These are phyloP conservation scores for Ciconia stormi DNA, from an alignment of 2,113 vertebrate species.

Conservation along the genomic window DNA sequence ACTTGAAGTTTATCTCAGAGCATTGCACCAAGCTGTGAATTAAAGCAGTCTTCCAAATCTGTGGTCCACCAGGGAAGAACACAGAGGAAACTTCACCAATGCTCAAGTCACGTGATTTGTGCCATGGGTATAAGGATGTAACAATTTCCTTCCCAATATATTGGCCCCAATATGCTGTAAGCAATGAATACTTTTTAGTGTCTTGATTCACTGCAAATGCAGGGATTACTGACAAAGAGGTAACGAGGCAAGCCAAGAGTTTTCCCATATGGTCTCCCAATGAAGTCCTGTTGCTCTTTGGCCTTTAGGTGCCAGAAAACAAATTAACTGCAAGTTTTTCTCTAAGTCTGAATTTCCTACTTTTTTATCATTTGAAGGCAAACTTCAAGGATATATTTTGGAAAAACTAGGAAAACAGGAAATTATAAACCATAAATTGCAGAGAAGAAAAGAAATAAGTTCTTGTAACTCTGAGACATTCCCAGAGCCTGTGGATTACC, in stretches of 20 bases:
- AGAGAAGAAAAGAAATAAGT: not conserved
- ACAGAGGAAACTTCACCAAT: not conserved
- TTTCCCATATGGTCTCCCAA: not conserved
- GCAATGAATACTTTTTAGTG: not conserved
- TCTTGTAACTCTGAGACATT: not conserved
- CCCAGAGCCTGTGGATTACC: not conserved
- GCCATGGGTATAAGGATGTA: not conserved
- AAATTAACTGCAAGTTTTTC: not conserved
- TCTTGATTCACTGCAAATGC: not conserved
- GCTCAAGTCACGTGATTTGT: not conserved
- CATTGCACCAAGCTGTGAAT: not conserved
- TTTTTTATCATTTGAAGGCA: not conserved
- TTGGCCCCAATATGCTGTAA: not conserved
- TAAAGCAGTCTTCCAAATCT: not conserved
- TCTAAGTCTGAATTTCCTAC: not conserved
- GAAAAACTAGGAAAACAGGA: constrained; percentile 3
- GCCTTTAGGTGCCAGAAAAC: not conserved
- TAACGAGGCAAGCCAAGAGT: not conserved
- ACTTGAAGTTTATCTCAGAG: not conserved
- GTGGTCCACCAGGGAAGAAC: not conserved
- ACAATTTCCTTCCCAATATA: not conserved
- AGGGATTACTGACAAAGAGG: not conserved
- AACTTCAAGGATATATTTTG: not conserved
- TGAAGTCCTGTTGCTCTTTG: not conserved
- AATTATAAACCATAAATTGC: constrained; percentile 1